A percentile compares a stretch with the other conserved stretches of the same genome.
Conservation (phyloP, 2,888 invertebrate species). For the Sphinx pinastri region DNA sequence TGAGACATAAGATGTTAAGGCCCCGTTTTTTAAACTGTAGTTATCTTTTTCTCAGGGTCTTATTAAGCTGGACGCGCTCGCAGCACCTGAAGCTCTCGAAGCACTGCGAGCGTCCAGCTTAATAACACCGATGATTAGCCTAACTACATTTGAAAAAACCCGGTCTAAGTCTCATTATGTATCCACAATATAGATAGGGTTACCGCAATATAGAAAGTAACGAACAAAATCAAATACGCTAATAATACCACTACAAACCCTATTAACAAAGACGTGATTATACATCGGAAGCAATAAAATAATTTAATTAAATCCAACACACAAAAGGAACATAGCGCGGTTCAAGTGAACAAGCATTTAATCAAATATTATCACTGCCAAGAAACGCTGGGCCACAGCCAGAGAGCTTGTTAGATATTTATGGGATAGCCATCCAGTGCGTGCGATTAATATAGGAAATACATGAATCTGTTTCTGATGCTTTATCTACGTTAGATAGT, state of each 20-base stretch:
- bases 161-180: too few relatives aligned
- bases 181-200: too few relatives aligned
- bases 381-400: slow-evolving; percentile 24
- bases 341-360: slow-evolving; percentile 11
- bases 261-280: background rate
- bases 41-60: too few relatives aligned
- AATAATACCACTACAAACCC: background rate
- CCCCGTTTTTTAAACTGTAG: too few relatives aligned
- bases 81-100: too few relatives aligned
- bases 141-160: too few relatives aligned
- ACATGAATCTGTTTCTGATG: background rate
- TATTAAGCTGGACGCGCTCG: too few relatives aligned
- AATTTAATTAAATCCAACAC: slow-evolving; percentile 7
- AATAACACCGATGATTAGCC: too few relatives aligned
- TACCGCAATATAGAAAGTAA: too few relatives aligned
- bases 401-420: slow-evolving; percentile 21
- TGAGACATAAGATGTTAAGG: too few relatives aligned
- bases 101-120: too few relatives aligned
- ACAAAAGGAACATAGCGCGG: background rate
- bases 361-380: slow-evolving; percentile 20
- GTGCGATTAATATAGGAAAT: slow-evolving; percentile 1
- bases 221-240: too few relatives aligned
- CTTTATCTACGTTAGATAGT: background rate
- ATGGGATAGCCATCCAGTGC: slow-evolving; percentile 10
- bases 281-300: background rate